Percentiles rank a stretch among this genome's conserved stretches.
These are phyloP conservation scores for Arvicanthis niloticus DNA, from an alignment of 2,113 vertebrate genomes.

Conservation along the genomic window DNA sequence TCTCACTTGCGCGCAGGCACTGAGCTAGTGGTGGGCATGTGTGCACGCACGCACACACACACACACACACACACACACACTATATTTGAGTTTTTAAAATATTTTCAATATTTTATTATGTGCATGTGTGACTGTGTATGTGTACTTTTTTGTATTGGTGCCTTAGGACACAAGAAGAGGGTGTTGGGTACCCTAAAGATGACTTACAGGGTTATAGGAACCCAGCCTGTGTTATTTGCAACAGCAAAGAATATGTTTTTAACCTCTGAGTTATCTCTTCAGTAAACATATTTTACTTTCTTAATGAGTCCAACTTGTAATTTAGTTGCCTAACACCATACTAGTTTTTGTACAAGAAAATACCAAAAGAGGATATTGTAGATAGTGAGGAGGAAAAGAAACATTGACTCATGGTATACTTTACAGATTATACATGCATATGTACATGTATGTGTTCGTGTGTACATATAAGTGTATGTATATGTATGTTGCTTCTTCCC, in stretches of 20 bases:
- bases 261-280: not conserved
- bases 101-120: not conserved
- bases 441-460: not conserved
- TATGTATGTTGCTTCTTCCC: not conserved
- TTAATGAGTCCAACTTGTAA: not conserved
- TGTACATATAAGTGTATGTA: not conserved
- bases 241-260: not conserved
- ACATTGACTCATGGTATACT: not conserved
- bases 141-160: too few species aligned
- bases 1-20: not conserved
- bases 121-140: too few species aligned
- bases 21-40: too few species aligned
- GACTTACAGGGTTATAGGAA: not conserved
- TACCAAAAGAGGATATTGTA: not conserved
- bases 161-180: not conserved
- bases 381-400: not conserved
- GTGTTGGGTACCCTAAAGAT: not conserved
- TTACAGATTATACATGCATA: too few species aligned
- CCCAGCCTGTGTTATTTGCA: not conserved
- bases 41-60: not conserved
- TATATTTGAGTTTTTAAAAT: not conserved
- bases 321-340: not conserved
- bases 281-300: not conserved
- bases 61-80: not conserved
- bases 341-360: not conserved